A percentile compares a stretch with the other conserved stretches of the same genome.
phyloP scores from a whole-genome alignment of 2,113 vertebrate species.

The Hydropotes inermis region DNA sequence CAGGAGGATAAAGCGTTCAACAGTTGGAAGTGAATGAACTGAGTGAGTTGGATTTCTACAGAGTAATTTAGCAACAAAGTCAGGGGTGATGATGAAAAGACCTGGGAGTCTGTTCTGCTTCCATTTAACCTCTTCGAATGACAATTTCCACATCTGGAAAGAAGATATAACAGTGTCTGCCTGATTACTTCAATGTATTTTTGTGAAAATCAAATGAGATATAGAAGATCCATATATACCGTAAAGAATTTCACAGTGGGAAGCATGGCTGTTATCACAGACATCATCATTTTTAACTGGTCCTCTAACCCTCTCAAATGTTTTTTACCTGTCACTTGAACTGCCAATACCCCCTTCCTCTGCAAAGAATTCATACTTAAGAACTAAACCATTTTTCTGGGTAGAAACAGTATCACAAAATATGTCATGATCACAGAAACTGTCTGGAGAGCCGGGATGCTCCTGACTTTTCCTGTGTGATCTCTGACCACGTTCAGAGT shows the following conservation, averaged over 20 bases:
- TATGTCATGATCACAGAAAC: not conserved
- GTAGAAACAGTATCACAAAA: not conserved
- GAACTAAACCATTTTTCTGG: not conserved
- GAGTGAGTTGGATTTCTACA: not conserved
- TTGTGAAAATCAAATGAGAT: conserved; percentile 18
- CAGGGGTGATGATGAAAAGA: not conserved
- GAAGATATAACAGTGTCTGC: not conserved
- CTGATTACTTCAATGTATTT: not conserved
- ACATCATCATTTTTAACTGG: not conserved
- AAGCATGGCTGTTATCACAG: not conserved
- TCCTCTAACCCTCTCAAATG: not conserved
- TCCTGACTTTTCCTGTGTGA: not conserved
- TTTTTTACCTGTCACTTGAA: not conserved
- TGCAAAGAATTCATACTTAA: not conserved
- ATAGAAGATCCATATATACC: not conserved
- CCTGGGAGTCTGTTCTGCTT: not conserved
- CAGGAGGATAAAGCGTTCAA: not conserved
- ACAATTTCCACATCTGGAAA: conserved; percentile 37
- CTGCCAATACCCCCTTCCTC: not conserved
- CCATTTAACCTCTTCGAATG: conserved; percentile 1
- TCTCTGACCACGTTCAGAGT: conserved; percentile 46
- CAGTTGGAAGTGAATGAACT: conserved; percentile 28
- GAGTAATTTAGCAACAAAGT: not conserved
- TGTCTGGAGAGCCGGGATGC: not conserved
- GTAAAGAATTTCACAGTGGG: not conserved